These are phyloP conservation scores for Sphyrna mokarran DNA, from an alignment of 2,113 vertebrate species.

Conservation along the genomic window DNA sequence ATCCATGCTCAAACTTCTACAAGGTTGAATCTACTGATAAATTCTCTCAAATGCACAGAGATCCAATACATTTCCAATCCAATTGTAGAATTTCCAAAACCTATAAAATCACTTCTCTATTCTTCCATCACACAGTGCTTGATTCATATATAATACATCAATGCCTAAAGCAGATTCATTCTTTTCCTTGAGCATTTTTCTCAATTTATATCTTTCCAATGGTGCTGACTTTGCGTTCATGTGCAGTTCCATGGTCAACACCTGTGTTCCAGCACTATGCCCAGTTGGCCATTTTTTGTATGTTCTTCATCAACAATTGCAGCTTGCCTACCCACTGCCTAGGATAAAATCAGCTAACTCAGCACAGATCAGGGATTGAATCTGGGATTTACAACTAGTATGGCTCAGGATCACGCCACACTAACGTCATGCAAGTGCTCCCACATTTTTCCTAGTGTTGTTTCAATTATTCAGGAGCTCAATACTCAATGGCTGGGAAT, in stretches of 20 bases:
- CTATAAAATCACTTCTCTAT: not conserved
- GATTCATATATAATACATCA: not conserved
- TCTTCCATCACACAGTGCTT: not conserved
- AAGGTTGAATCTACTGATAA: not conserved
- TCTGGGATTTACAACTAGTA: not conserved
- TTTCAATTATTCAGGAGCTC: not conserved
- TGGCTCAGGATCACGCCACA: not conserved
- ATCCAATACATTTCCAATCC: not conserved
- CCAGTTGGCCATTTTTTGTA: not conserved
- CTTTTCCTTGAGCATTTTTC: not conserved
- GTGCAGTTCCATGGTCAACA: not conserved
- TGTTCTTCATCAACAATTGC: not conserved
- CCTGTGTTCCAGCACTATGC: not conserved
- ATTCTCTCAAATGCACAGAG: not conserved
- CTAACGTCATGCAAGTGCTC: not conserved
- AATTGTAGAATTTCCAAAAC: not conserved
- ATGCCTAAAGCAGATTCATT: constrained; percentile 8
- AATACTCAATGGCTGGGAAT: not conserved
- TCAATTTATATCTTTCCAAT: not conserved
- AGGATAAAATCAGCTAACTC: not conserved
- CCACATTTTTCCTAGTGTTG: not conserved
- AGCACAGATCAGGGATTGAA: not conserved
- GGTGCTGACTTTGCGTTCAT: not conserved
- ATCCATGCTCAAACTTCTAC: not conserved
- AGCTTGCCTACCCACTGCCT: not conserved